Conservation (phyloP, 2,888 invertebrate species). For the Cheilosia pagana region DNA sequence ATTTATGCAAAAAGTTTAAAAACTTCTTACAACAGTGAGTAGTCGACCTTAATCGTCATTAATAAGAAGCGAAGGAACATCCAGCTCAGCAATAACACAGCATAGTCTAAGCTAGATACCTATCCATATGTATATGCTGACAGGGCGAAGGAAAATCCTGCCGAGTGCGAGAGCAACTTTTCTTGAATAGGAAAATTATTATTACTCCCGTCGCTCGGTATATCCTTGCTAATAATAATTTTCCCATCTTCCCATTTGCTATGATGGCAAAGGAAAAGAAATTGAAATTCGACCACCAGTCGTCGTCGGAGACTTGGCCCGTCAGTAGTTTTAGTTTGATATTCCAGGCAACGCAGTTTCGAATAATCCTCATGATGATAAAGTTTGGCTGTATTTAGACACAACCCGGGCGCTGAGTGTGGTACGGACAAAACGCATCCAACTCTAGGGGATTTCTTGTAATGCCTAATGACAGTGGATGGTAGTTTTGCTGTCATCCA, state of each 20-base stretch:
- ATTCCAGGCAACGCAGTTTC: slow-evolving; percentile 72
- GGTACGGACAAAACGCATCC: slow-evolving; percentile 47
- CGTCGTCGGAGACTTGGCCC: not conserved
- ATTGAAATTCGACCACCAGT: slow-evolving; percentile 64
- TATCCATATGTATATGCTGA: not conserved
- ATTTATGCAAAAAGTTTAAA: slow-evolving; percentile 71
- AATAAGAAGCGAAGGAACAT: slow-evolving; percentile 70
- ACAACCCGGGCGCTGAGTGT: slow-evolving; percentile 13
- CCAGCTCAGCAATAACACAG: slow-evolving; percentile 57
- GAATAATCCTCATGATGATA: slow-evolving; percentile 71
- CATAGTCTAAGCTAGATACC: slow-evolving; percentile 14
- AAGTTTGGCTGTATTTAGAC: slow-evolving; percentile 60
- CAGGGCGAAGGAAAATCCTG: not conserved
- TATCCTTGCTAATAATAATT: slow-evolving; percentile 68
- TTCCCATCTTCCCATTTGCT: slow-evolving; percentile 37
- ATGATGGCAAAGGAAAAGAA: slow-evolving; percentile 33
- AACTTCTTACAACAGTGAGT: slow-evolving; percentile 64
- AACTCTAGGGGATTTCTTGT: slow-evolving; percentile 59
- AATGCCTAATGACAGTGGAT: slow-evolving; percentile 70
- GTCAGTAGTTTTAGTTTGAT: slow-evolving; percentile 45
- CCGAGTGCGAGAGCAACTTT: slow-evolving; percentile 56
- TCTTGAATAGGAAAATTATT: slow-evolving; percentile 70
- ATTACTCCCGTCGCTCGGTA: slow-evolving; percentile 59
- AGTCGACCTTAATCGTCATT: slow-evolving; percentile 73
- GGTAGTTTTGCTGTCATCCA: slow-evolving; percentile 69